Evolutionary conservation across 2,113 vertebrate species (phyloP), one percentile per base, ranked within the genome.

Genomic region (Sinocyclocheilus rhinocerous): DNA sequence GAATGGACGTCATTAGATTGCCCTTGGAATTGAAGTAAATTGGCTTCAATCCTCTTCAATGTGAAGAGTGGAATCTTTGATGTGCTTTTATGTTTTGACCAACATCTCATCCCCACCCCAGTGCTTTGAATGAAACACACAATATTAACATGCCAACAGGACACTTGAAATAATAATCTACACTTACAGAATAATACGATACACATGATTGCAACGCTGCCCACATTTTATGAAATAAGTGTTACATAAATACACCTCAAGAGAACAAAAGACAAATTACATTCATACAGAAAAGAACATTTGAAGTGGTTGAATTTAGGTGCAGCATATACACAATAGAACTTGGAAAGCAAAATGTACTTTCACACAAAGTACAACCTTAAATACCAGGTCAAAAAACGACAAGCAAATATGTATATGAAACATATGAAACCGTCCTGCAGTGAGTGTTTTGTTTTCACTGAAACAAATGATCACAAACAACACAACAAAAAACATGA

Each of bases 231-330:
- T 92, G 73, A 92, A 86, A 88, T 76, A 92, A 85, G 88, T 80
- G 85, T 86, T 88, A 90, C 33, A 84, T 55, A 90, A 79, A 92
- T 89, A 92, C 76, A 91, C 87, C 90, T 88, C 83, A 72, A 91
- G 26, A 92, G 61, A 90, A 89, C 84, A 84, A 89, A 90, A 82
- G 86, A 89, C 78, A 72, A 88, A 59, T 87, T 90, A 92, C 91
- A 93, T 93, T 92, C 92, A 92, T 90, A 95, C 91, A 94, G 88
- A 85, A 86, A 88, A 89, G 85, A 90, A 88, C 84, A 87, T 88
- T 45, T 86, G 76, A 73, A 89, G 87, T 91, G 78, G 52, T 69
- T 90, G 83, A 89, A 88, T 87, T 89, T 70, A 83, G 20, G 18
- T 76, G 55, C 79, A 69, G 11, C 84, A 87, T 90, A 89, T 91